Conservation (phyloP, 2,113 vertebrate species). For the Raphicerus campestris region DNA sequence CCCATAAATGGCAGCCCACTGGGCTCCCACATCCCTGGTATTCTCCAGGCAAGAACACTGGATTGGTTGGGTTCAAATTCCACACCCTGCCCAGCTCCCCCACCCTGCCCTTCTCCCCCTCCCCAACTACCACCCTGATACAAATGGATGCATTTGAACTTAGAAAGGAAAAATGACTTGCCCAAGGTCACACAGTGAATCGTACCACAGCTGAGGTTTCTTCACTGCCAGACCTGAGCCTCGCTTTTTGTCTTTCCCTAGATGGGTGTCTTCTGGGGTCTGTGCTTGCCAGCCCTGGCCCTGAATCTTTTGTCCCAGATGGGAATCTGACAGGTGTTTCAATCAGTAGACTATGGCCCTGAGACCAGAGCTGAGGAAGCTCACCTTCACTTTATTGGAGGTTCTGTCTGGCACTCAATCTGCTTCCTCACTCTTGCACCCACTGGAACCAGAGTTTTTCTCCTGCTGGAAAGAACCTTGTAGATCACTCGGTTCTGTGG, state of each 20-base stretch:
- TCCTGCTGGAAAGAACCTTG: neutral
- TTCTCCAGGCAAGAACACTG: no score
- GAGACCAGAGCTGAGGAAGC: neutral
- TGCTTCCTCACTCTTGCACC: neutral
- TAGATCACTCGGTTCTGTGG: neutral
- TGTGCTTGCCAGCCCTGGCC: neutral
- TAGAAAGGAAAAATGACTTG: neutral
- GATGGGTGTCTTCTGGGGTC: neutral
- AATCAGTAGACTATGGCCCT: neutral
- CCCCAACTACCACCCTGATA: neutral
- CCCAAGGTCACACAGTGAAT: neutral
- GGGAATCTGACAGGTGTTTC: neutral
- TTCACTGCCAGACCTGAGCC: neutral
- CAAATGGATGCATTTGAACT: neutral
- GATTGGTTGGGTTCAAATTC: slow-evolving; percentile 9
- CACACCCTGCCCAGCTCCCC: neutral
- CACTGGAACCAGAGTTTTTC: neutral
- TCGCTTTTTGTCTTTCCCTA: neutral
- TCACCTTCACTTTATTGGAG: neutral
- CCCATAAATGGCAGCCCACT: no score
- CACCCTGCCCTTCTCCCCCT: neutral
- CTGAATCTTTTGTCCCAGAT: neutral
- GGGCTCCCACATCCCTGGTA: no score
- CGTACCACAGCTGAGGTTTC: neutral
- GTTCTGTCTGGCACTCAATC: neutral